Conservation (phyloP, 2,797 vertebrate species). For the Myotis findleyi region DNA sequence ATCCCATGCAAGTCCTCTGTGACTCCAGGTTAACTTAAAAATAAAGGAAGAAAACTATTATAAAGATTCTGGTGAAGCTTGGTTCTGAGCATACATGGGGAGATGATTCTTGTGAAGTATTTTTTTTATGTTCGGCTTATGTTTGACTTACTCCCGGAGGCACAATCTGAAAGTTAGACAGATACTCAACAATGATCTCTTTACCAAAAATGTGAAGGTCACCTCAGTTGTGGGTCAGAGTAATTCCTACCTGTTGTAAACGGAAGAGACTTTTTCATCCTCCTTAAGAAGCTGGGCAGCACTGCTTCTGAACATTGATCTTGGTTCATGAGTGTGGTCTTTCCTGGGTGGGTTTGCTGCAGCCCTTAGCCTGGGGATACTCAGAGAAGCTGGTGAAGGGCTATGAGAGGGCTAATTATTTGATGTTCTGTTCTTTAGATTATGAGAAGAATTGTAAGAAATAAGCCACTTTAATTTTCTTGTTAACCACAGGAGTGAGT, state of each 20-base stretch:
- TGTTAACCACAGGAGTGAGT: neutral
- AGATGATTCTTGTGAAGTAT: neutral
- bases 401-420: neutral
- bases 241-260: neutral
- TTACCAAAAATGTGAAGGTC: neutral
- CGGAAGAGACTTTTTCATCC: neutral
- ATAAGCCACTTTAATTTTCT: neutral
- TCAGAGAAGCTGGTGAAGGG: no score
- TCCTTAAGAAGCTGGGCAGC: neutral
- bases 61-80: neutral
- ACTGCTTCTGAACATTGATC: neutral
- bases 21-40: neutral
- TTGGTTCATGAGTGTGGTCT: neutral
- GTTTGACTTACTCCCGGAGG: neutral
- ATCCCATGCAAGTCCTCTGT: neutral
- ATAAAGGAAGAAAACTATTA: neutral
- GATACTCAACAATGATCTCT: neutral
- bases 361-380: neutral
- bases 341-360: neutral
- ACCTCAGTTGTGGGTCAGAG: neutral
- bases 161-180: neutral
- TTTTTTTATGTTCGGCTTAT: neutral
- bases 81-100: neutral
- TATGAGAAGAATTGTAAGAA: neutral
- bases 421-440: neutral